Conservation (phyloP, 1,140 invertebrate genomes). For the Rhagoletis pomonella region DNA sequence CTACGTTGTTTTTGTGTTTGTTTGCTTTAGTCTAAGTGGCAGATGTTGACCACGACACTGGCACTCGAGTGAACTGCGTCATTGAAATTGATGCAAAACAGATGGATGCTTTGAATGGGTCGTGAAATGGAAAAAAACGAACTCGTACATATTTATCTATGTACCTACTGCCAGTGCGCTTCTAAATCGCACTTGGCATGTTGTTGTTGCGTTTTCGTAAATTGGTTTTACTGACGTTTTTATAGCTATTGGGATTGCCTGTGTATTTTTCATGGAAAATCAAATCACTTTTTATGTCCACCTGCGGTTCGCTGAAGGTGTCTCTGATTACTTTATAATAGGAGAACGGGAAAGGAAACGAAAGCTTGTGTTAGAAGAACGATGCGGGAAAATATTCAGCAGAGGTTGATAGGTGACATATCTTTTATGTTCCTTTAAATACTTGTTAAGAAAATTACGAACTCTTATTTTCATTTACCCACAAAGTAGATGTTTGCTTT, state of each 20-base stretch:
- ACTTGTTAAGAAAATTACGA: background rate
- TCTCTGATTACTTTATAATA: background rate
- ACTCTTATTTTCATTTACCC: background rate
- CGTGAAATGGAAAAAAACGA: background rate
- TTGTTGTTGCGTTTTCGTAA: background rate
- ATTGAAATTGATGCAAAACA: slow-evolving; percentile 23
- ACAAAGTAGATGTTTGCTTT: background rate
- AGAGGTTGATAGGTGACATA: background rate
- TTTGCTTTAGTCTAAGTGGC: background rate
- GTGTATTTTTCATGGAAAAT: slow-evolving; percentile 16
- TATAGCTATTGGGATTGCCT: slow-evolving; percentile 4
- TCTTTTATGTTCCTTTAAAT: background rate
- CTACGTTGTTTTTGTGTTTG: background rate
- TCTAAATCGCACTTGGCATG: background rate
- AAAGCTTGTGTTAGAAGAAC: background rate
- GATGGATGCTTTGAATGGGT: background rate
- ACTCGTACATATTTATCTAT: background rate
- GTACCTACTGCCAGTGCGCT: too few species aligned
- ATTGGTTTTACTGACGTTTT: slow-evolving; percentile 31
- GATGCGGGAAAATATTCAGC: background rate
- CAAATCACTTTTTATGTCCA: slow-evolving; percentile 37
- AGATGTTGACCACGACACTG: background rate
- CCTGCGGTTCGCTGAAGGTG: slow-evolving; percentile 12
- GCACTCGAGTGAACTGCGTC: background rate
- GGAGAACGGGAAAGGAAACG: too few species aligned